phyloP scores from a whole-genome alignment of 2,888 invertebrate genomes.

The Netelia inedita region DNA sequence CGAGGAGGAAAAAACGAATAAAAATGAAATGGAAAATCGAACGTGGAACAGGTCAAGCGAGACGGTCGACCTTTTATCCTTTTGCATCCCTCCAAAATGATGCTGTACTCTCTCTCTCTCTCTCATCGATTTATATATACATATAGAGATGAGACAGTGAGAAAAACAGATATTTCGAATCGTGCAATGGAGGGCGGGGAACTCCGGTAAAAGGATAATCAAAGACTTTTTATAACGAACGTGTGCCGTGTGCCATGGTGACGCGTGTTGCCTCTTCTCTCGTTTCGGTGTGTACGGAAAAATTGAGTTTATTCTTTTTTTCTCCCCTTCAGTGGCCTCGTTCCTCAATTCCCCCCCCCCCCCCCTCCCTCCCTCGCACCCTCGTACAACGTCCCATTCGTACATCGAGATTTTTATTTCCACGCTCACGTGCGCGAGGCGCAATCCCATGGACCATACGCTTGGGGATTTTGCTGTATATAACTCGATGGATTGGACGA shows the following conservation, averaged over 20 bases:
- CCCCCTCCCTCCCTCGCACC: constrained; percentile 1
- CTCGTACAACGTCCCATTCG: constrained; percentile 15
- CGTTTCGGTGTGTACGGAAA: neutral
- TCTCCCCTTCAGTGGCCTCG: neutral
- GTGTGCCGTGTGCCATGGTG: constrained; percentile 10
- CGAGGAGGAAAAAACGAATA: constrained; percentile 23
- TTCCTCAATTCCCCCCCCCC: neutral
- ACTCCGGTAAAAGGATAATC: constrained; percentile 50
- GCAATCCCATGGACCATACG: constrained; percentile 42
- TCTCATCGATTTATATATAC: neutral
- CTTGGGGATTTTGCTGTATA: constrained; percentile 42
- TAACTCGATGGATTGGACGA: neutral
- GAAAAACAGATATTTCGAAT: neutral
- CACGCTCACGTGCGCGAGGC: constrained; percentile 31
- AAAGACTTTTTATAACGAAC: constrained; percentile 57
- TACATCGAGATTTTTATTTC: constrained; percentile 51
- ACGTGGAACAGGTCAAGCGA: constrained; percentile 17
- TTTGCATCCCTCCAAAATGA: constrained; percentile 13
- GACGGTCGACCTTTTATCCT: constrained; percentile 19
- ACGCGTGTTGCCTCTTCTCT: neutral
- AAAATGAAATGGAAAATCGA: constrained; percentile 50
- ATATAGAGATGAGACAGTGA: too few species aligned
- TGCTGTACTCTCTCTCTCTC: neutral
- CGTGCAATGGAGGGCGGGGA: constrained; percentile 7
- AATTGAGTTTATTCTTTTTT: constrained; percentile 45